phyloP scores from a whole-genome alignment of 1,140 invertebrate genomes.

The Heliconius nattereri region DNA sequence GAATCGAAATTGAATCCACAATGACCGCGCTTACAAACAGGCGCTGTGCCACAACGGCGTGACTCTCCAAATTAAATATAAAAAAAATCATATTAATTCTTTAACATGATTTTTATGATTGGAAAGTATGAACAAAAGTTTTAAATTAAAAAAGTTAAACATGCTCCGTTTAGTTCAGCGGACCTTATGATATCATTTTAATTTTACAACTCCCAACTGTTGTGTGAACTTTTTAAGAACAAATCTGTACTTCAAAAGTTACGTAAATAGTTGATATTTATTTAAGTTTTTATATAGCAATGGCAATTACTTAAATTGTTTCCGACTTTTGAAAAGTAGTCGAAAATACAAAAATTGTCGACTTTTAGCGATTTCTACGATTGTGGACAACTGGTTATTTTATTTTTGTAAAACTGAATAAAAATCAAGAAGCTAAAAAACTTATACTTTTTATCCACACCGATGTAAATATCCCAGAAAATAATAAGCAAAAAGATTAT shows the following conservation, averaged over 20 bases:
- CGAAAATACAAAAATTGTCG: too few species aligned
- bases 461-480: background rate
- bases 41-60: background rate
- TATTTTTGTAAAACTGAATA: too few species aligned
- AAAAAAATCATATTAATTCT: background rate
- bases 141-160: slow-evolving; percentile 34
- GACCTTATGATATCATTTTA: slow-evolving; percentile 26
- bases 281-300: background rate
- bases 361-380: too few species aligned
- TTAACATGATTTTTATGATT: slow-evolving; percentile 10
- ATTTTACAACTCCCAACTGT: slow-evolving; percentile 11
- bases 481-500: background rate
- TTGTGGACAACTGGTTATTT: too few species aligned
- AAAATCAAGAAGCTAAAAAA: too few species aligned
- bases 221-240: background rate
- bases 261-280: background rate
- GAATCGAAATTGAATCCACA: too few species aligned
- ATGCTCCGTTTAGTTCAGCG: slow-evolving; percentile 7
- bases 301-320: background rate
- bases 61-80: background rate
- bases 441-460: background rate
- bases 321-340: too few species aligned
- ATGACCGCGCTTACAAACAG: background rate
- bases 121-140: slow-evolving; percentile 29
- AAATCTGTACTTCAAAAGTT: background rate